phyloP scores from a whole-genome alignment of 1,140 invertebrate genomes.

The Chlorops oryzae region DNA sequence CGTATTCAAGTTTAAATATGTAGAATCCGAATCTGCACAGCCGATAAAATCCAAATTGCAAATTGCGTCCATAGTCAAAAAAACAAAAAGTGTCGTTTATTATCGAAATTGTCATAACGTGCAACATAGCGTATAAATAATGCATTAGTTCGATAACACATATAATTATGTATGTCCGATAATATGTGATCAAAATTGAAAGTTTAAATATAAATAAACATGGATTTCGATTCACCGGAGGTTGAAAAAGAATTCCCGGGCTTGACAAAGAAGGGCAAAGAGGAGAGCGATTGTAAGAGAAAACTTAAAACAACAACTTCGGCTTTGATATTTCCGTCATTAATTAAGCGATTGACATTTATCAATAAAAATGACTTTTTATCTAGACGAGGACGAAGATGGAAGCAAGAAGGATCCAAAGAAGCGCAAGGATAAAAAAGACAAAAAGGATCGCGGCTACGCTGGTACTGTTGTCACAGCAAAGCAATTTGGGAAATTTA shows the following conservation, averaged over 20 bases:
- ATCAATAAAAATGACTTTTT: not conserved
- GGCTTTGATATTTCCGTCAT: not conserved
- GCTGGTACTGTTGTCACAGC: no score
- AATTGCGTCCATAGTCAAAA: no score
- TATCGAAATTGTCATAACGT: no score
- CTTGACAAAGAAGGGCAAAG: conserved; percentile 59
- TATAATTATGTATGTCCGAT: no score
- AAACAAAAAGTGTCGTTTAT: no score
- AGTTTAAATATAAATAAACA: conserved; percentile 32
- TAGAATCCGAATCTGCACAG: no score
- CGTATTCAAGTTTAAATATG: no score
- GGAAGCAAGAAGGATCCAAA: conserved; percentile 70
- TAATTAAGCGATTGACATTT: not conserved
- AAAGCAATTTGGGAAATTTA: no score
- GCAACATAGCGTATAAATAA: no score
- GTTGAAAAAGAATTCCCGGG: conserved; percentile 87
- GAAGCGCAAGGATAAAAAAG: conserved; percentile 73
- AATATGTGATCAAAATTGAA: not conserved
- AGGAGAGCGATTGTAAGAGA: conserved; percentile 79
- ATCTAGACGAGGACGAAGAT: conserved; percentile 62
- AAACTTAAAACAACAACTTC: conserved; percentile 26
- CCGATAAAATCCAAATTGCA: no score
- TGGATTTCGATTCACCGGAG: conserved; percentile 88
- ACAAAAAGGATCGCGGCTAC: conserved; percentile 79
- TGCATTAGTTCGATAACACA: no score